Conservation (phyloP, 2,888 invertebrate species). For the Idaea dimidiata region DNA sequence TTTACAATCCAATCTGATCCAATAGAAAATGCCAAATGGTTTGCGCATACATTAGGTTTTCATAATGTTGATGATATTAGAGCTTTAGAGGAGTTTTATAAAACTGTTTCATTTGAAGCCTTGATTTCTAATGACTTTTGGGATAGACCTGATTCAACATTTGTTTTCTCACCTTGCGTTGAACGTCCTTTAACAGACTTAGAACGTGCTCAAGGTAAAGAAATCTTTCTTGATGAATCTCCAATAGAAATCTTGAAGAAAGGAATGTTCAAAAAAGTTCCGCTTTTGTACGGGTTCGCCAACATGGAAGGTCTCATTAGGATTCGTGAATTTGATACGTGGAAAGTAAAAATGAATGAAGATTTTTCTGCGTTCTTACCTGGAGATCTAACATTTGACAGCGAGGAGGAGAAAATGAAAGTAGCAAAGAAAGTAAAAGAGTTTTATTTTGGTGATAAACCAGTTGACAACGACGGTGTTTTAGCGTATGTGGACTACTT, state of each 20-base stretch:
- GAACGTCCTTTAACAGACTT: slow-evolving; percentile 28
- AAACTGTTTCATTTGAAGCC: slow-evolving; percentile 33
- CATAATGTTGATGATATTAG: slow-evolving; percentile 39
- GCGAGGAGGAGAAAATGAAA: slow-evolving; percentile 36
- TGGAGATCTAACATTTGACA: slow-evolving; percentile 44
- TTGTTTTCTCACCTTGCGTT: slow-evolving; percentile 36
- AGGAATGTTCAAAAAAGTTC: slow-evolving; percentile 42
- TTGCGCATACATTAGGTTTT: slow-evolving; percentile 38
- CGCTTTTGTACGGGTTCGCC: slow-evolving; percentile 48
- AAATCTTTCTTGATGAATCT: slow-evolving; percentile 39
- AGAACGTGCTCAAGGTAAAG: slow-evolving; percentile 14
- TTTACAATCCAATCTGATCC: slow-evolving; percentile 44
- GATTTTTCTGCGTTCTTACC: slow-evolving; percentile 53
- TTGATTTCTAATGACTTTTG: slow-evolving; percentile 32
- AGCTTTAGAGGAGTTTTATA: slow-evolving; percentile 51
- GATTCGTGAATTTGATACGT: slow-evolving; percentile 30
- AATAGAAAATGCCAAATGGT: slow-evolving; percentile 38
- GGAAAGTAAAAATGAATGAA: slow-evolving; percentile 46
- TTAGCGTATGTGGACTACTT: slow-evolving; percentile 46
- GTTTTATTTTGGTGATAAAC: slow-evolving; percentile 47
- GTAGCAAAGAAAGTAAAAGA: slow-evolving; percentile 40
- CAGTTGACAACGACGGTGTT: slow-evolving; percentile 34
- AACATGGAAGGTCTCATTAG: slow-evolving; percentile 42
- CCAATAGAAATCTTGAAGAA: slow-evolving; percentile 44
- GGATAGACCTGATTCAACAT: slow-evolving; percentile 33